Conservation (phyloP, 1,140 invertebrate species). For the Sinonovacula constricta region DNA sequence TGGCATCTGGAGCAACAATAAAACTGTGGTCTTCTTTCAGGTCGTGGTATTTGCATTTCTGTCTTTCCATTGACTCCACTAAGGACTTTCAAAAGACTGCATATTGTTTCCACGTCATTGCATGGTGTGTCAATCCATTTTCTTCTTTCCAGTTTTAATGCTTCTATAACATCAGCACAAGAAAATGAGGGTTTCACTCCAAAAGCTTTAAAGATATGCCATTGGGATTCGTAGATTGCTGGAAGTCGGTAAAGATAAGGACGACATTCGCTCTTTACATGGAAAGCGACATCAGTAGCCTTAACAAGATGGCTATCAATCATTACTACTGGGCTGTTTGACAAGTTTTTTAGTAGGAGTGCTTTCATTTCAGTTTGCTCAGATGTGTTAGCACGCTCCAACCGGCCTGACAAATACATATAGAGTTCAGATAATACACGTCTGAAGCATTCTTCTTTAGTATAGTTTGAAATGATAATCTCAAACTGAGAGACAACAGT, state of each 20-base stretch:
- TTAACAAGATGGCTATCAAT: slow-evolving; percentile 36
- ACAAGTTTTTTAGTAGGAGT: background rate
- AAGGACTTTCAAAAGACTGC: background rate
- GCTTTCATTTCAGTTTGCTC: background rate
- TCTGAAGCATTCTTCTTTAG: background rate
- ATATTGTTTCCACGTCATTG: background rate
- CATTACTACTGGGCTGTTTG: slow-evolving; percentile 16
- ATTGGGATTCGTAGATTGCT: background rate
- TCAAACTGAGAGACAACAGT: too few species aligned
- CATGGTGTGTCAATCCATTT: background rate
- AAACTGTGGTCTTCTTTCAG: slow-evolving; percentile 8
- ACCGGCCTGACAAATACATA: background rate
- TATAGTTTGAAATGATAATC: too few species aligned
- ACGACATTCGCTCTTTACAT: slow-evolving; percentile 32
- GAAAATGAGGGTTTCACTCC: slow-evolving; percentile 51
- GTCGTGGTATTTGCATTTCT: background rate
- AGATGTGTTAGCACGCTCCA: background rate
- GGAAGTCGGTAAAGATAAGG: slow-evolving; percentile 57
- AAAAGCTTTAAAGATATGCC: slow-evolving; percentile 36
- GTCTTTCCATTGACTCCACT: background rate
- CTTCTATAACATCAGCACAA: slow-evolving; percentile 8
- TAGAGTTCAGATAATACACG: background rate
- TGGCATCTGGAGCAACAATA: slow-evolving; percentile 52
- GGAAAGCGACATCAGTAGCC: slow-evolving; percentile 48
- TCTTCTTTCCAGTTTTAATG: slow-evolving; percentile 1